A percentile compares a stretch with the other conserved stretches of the same genome.
phyloP scores from a whole-genome alignment of 2,113 vertebrate genomes.

The Burhinus oedicnemus region DNA sequence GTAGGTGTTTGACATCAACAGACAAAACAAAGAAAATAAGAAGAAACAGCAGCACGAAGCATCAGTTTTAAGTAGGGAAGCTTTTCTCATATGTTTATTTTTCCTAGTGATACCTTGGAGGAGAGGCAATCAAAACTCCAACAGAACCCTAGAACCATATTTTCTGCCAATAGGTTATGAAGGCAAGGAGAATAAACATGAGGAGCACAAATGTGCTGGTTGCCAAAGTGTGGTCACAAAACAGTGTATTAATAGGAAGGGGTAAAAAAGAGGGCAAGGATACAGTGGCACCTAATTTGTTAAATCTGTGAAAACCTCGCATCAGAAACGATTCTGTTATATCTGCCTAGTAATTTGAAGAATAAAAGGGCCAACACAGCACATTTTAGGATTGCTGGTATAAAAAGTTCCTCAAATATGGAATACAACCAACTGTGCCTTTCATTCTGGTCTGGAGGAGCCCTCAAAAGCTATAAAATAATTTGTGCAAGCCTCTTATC shows the following conservation, averaged over 20 bases:
- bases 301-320: background rate
- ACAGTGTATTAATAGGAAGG: background rate
- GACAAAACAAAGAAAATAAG: background rate
- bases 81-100: background rate
- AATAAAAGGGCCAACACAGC: background rate
- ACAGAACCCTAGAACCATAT: rapidly evolving
- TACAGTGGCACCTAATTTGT: background rate
- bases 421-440: background rate
- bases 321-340: background rate
- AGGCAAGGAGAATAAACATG: background rate
- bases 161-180: background rate
- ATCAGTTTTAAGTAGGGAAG: background rate
- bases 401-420: background rate
- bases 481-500: constrained; percentile 15
- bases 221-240: background rate
- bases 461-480: background rate
- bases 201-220: background rate
- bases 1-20: background rate
- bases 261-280: background rate
- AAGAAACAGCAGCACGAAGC: background rate
- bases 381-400: background rate
- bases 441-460: background rate
- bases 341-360: background rate
- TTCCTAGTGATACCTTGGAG: background rate
- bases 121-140: background rate